Base-by-base conservation (phyloP, 2,113 vertebrate species). In the Varanus salvator region DNA sequence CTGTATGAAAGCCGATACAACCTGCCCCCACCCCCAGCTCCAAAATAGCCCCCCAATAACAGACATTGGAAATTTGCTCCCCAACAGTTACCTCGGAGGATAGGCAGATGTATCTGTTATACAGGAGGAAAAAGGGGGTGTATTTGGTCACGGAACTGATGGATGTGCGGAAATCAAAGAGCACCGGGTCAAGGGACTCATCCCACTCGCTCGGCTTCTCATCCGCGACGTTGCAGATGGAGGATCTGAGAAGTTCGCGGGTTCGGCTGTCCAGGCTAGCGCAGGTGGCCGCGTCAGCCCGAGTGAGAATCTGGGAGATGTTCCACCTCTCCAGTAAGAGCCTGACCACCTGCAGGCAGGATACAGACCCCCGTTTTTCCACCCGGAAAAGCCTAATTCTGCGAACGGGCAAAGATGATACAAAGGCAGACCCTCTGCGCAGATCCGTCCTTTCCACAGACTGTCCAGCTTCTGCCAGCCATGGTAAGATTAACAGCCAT, bases 101-200 rank as follows among this genome's bases (percentile, higher is more conserved):
- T 72, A 97, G 88, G 90, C 94, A 97, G 34, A 96, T 95, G 3
- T 97, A 97, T 95, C 98, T 97, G 96, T 97, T 98, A 91, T 98
- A 98, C 96, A 99, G 97, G 91, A 99, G 97, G 84, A 97, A 98
- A 91, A 98, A 98, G 0, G 98, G 98, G 0, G 97, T 97, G 92
- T 98, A 98, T 91, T 97, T 98, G 1, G 98, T 99, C 1, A 96
- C 92, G 0, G 98, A 94, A 93, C 98, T 98, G 91, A 97, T 92
- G 0, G 98, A 97, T 2, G 97, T 98, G 87, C 98, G 96, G 93
- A 98, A 98, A 31, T 97, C 68, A 1, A 98, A 98, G 64, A 98
- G 96, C 74, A 98, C 90, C 0, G 98, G 97, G 81, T 98, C 98
- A 0, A 99, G 95, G 84, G 97, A 97, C 8, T 98, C 87, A 0